These are phyloP conservation scores for Eclectus roratus DNA, from an alignment of 2,113 vertebrate genomes.

Conservation along the genomic window DNA sequence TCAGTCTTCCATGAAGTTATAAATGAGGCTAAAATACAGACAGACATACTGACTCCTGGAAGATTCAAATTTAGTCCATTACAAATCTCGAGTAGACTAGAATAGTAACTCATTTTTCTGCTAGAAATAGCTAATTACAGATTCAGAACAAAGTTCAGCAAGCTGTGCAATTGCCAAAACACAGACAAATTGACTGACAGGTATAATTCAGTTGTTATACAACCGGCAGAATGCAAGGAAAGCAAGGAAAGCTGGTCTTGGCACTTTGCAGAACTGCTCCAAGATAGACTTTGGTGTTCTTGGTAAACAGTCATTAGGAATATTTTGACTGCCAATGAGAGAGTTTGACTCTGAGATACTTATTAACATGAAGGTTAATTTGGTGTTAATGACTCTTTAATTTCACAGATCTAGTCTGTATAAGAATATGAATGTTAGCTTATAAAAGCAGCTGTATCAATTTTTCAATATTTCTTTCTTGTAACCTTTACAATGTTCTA, in stretches of 20 bases:
- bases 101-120: conserved; percentile 54
- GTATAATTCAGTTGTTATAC: background rate
- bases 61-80: conserved; percentile 40
- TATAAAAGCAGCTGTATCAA: background rate
- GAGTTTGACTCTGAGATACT: background rate
- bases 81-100: background rate
- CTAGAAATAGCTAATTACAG: conserved; percentile 20
- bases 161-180: conserved; percentile 21
- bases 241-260: background rate
- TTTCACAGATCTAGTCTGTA: background rate
- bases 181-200: conserved; percentile 38
- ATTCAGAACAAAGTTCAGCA: conserved; percentile 45
- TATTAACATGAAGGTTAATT: background rate
- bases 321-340: background rate
- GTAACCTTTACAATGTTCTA: background rate
- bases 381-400: background rate
- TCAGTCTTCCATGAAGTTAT: conserved; percentile 2
- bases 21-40: conserved; percentile 20
- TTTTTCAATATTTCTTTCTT: background rate
- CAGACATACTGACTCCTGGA: conserved; percentile 47
- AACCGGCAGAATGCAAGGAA: background rate
- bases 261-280: background rate
- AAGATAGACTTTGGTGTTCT: background rate
- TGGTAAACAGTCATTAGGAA: background rate
- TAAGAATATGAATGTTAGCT: background rate